phyloP scores from a whole-genome alignment of 2,888 invertebrate species.

The Blastobasis lacticolella region DNA sequence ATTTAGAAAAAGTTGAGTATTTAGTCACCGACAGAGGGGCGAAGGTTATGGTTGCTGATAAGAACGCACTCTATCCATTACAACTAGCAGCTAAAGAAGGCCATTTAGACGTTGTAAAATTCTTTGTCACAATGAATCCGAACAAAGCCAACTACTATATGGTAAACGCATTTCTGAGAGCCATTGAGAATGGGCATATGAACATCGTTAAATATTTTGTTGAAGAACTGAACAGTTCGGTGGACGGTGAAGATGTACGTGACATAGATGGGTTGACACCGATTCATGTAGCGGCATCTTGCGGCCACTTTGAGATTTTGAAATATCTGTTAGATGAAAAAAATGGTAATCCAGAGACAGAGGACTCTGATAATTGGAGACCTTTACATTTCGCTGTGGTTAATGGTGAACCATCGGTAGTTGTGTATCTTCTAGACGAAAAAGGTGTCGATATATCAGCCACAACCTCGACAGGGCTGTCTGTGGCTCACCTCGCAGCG shows the following conservation, averaged over 20 bases:
- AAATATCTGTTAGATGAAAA: slow-evolving; percentile 2
- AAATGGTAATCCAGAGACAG: not conserved
- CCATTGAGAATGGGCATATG: not conserved
- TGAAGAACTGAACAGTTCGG: not conserved
- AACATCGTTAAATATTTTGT: slow-evolving; percentile 1
- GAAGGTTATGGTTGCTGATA: not conserved
- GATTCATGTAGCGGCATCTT: not conserved
- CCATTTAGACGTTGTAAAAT: slow-evolving; percentile 1
- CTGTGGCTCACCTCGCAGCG: no score
- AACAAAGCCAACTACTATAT: no score
- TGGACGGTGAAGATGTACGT: not conserved
- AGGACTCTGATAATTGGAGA: not conserved
- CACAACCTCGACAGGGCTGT: not conserved
- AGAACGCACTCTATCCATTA: not conserved
- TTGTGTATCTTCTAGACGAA: not conserved
- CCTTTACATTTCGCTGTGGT: slow-evolving; percentile 1
- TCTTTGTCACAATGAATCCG: not conserved
- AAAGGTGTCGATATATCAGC: not conserved
- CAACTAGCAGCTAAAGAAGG: not conserved
- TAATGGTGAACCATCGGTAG: not conserved
- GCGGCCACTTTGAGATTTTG: slow-evolving; percentile 2
- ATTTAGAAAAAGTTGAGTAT: slow-evolving; percentile 3
- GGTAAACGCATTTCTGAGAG: not conserved
- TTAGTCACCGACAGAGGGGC: slow-evolving; percentile 1
- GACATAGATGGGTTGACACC: slow-evolving; percentile 1